phyloP scores from a whole-genome alignment of 2,797 vertebrate species.

The Dipus sagitta region DNA sequence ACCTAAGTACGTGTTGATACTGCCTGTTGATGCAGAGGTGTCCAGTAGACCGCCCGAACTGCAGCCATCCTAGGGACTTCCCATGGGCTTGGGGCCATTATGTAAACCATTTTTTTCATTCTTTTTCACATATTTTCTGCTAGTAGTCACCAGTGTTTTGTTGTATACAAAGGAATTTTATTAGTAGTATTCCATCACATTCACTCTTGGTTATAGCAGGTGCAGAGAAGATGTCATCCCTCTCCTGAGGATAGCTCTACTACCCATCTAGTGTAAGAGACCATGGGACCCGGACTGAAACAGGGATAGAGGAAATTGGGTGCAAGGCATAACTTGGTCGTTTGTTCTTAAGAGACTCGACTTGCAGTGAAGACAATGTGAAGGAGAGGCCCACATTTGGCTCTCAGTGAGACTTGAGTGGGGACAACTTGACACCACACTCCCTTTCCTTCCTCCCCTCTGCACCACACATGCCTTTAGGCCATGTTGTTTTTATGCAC shows the following conservation, averaged over 20 bases:
- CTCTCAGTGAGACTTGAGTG: neutral
- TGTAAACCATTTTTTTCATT: neutral
- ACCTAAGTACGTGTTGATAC: neutral
- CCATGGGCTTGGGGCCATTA: no score
- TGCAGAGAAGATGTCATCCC: neutral
- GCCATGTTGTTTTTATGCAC: neutral
- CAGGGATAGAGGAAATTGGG: neutral
- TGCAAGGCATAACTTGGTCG: accelerated
- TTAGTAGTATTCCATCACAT: neutral
- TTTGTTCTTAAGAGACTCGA: neutral
- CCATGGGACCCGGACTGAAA: no score
- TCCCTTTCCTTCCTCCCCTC: neutral
- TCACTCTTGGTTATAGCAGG: neutral
- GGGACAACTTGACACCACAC: neutral
- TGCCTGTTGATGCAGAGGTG: neutral
- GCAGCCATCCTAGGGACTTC: neutral
- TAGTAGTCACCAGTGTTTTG: neutral
- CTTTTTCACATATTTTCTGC: neutral
- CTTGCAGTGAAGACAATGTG: neutral
- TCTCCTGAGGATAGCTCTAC: neutral
- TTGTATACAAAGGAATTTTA: neutral
- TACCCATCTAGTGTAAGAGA: neutral
- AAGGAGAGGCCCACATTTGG: neutral
- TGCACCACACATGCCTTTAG: neutral
- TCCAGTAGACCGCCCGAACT: neutral